These are phyloP conservation scores for Momotus momota DNA, from an alignment of 2,797 vertebrate species.

Conservation along the genomic window DNA sequence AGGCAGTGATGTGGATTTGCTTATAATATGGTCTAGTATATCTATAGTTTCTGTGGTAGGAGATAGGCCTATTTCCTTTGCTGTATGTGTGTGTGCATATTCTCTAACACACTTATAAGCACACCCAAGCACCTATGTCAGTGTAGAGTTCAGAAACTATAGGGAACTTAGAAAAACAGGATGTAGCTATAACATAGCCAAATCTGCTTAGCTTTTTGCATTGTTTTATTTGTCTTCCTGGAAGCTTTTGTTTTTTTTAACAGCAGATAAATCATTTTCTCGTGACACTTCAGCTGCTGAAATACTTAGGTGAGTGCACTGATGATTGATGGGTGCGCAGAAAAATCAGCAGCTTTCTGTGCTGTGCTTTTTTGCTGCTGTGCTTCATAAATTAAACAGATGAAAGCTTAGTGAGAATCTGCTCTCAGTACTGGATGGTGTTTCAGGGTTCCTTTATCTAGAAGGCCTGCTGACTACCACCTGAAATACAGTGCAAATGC, in stretches of 20 bases:
- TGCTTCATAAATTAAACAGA: conserved; percentile 27
- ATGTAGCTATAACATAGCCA: neutral
- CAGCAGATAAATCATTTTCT: neutral
- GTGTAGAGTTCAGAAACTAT: neutral
- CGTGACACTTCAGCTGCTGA: conserved; percentile 12
- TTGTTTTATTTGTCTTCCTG: neutral
- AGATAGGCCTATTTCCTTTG: neutral
- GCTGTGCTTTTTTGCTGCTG: neutral
- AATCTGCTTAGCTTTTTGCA: neutral
- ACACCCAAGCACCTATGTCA: neutral
- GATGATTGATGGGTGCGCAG: neutral
- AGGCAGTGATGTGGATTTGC: neutral
- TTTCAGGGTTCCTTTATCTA: neutral
- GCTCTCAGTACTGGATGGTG: neutral
- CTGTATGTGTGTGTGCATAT: neutral
- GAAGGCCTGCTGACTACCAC: neutral
- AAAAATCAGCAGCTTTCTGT: conserved; percentile 28
- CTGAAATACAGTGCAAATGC: neutral
- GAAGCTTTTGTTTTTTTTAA: conserved; percentile 14
- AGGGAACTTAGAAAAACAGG: neutral
- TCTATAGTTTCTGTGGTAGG: neutral
- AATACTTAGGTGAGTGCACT: neutral
- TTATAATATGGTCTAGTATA: neutral
- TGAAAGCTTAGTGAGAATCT: neutral
- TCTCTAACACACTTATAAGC: neutral